Conservation (phyloP, 2,797 vertebrate species). For the Trachops cirrhosus region DNA sequence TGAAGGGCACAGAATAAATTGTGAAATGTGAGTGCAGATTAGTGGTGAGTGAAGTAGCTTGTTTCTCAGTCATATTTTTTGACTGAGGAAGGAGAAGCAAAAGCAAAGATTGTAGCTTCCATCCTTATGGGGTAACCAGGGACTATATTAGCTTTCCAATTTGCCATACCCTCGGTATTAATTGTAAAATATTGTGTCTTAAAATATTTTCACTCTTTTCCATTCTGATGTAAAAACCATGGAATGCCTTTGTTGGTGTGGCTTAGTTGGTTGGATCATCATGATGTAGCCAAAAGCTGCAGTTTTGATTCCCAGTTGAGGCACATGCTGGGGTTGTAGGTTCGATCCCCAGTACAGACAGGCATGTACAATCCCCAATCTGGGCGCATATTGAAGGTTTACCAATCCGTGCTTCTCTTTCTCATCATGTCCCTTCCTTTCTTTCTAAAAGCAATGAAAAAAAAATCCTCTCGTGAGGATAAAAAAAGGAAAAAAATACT, state of each 20-base stretch:
- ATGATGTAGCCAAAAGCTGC: background rate
- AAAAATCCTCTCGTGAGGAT: background rate
- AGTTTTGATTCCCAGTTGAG: background rate
- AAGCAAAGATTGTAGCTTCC: background rate
- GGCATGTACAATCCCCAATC: background rate
- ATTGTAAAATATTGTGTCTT: background rate
- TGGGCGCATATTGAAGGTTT: background rate
- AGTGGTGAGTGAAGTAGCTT: background rate
- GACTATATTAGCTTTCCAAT: background rate
- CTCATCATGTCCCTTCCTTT: background rate
- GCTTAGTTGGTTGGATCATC: background rate
- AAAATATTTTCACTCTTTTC: background rate
- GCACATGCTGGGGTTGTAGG: background rate
- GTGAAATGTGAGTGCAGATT: conserved; percentile 1
- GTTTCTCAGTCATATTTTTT: background rate
- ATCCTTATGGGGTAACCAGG: background rate
- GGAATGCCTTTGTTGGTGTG: background rate
- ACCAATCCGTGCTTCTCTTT: background rate
- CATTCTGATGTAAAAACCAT: background rate
- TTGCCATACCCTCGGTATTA: background rate
- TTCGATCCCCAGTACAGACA: too few relatives aligned
- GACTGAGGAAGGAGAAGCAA: background rate
- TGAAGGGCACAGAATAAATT: background rate
- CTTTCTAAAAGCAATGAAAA: background rate
- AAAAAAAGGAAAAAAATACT: background rate